phyloP scores from a whole-genome alignment of 2,888 invertebrate species.

The Aethes cnicana region DNA sequence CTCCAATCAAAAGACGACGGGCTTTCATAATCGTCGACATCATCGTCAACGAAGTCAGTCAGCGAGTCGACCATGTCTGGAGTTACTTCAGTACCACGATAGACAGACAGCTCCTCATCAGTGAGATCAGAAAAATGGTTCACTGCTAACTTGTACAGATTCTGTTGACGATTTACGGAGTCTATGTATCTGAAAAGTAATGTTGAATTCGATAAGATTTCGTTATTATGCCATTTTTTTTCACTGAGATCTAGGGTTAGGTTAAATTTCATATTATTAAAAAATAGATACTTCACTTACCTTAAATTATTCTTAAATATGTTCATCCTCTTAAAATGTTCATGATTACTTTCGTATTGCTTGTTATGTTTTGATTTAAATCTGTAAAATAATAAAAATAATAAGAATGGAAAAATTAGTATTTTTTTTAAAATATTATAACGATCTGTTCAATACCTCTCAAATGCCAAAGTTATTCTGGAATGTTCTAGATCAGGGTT shows the following conservation, averaged over 20 bases:
- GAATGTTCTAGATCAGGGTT: conserved; percentile 19
- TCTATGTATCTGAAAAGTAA: conserved; percentile 35
- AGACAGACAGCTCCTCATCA: conserved; percentile 24
- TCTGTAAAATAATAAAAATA: conserved; percentile 28
- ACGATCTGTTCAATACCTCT: too few species aligned
- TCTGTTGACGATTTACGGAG: conserved; percentile 29
- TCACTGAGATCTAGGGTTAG: too few species aligned
- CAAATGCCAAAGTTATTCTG: conserved; percentile 22
- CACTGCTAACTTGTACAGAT: conserved; percentile 27
- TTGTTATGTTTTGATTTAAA: conserved; percentile 31
- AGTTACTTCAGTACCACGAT: conserved; percentile 12
- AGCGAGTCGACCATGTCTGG: not conserved
- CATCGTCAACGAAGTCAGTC: not conserved
- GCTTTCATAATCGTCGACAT: not conserved
- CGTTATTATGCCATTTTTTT: too few species aligned
- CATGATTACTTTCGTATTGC: conserved; percentile 15
- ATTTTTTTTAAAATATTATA: too few species aligned
- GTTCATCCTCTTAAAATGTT: conserved; percentile 26
- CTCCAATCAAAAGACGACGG: conserved; percentile 35
- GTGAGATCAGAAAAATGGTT: conserved; percentile 32
- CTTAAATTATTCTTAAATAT: conserved; percentile 33
- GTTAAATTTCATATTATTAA: too few species aligned
- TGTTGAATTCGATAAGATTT: too few species aligned
- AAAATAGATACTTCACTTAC: conserved; percentile 3
- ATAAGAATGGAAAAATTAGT: too few species aligned